Evolutionary conservation across 2,888 invertebrate genomes (phyloP).

Genomic region (Iphiclides podalirius): DNA sequence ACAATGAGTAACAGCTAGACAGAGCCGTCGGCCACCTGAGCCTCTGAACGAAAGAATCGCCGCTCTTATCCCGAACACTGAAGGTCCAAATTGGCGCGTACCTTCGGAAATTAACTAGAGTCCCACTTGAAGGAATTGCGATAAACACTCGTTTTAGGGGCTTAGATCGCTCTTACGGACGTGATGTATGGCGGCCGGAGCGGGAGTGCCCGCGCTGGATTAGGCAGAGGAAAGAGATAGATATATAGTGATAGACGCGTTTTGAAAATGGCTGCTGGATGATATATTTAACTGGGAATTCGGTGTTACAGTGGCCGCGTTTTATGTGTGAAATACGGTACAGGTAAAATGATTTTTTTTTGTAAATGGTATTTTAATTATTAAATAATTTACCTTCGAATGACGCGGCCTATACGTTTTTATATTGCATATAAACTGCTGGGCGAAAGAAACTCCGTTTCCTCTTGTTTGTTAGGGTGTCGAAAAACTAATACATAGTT

Average conservation of each 20-base stretch:
- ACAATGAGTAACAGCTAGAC: slow-evolving; percentile 60
- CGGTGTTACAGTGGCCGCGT: slow-evolving; percentile 16
- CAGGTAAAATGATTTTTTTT: no score
- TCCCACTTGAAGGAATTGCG: slow-evolving; percentile 61
- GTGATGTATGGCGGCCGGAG: slow-evolving; percentile 63
- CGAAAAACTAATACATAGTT: no score
- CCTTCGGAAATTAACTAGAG: slow-evolving; percentile 37
- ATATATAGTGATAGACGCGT: slow-evolving; percentile 29
- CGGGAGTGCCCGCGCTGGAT: slow-evolving; percentile 51
- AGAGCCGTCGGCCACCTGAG: slow-evolving; percentile 64
- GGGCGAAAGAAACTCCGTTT: no score
- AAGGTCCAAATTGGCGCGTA: slow-evolving; percentile 45
- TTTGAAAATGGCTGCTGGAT: slow-evolving; percentile 33
- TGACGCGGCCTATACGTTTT: no score
- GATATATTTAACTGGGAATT: slow-evolving; percentile 26
- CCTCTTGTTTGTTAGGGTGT: no score
- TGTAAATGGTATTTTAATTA: no score
- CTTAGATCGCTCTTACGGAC: slow-evolving; percentile 58
- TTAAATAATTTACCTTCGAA: no score
- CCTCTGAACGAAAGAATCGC: slow-evolving; percentile 35
- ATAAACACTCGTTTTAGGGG: slow-evolving; percentile 74
- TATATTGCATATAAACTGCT: no score
- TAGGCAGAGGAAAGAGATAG: slow-evolving; percentile 39
- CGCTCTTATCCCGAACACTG: slow-evolving; percentile 40
- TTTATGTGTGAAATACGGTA: slow-evolving; percentile 1